These are phyloP conservation scores for Artibeus jamaicensis DNA, from an alignment of 2,797 vertebrate genomes.

Conservation along the genomic window DNA sequence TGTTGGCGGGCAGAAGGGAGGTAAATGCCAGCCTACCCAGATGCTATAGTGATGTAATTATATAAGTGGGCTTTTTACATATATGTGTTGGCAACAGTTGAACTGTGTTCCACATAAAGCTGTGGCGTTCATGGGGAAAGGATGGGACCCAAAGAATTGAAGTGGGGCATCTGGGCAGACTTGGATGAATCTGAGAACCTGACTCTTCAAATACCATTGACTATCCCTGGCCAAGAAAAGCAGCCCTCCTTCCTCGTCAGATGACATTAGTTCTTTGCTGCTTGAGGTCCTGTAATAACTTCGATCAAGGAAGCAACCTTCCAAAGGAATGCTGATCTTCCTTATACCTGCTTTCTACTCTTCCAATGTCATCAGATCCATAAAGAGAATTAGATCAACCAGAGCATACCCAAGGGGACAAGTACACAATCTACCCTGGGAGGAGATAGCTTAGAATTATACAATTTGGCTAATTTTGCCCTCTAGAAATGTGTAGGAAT, in stretches of 20 bases:
- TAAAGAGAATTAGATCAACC: not conserved
- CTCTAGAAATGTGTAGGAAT: not conserved
- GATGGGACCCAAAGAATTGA: not conserved
- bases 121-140: not conserved
- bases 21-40: not conserved
- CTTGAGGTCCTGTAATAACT: not conserved
- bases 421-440: not conserved
- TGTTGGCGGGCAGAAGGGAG: not conserved
- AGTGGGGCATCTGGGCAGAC: not conserved
- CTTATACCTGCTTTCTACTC: not conserved
- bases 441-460: not conserved
- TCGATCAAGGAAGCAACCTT: not conserved
- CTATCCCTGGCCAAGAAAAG: not conserved
- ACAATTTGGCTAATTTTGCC: conserved; percentile 9
- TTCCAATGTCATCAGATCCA: not conserved
- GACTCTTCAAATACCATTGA: not conserved
- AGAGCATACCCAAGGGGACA: not conserved
- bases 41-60: not conserved
- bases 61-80: not conserved
- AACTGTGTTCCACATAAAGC: not conserved
- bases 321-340: not conserved
- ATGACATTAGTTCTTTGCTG: not conserved
- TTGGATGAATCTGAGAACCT: not conserved
- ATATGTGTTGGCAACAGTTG: not conserved
- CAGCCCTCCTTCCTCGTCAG: not conserved